These are phyloP conservation scores for Acanthoscelides obtectus DNA, from an alignment of 2,888 invertebrate species.

Conservation along the genomic window DNA sequence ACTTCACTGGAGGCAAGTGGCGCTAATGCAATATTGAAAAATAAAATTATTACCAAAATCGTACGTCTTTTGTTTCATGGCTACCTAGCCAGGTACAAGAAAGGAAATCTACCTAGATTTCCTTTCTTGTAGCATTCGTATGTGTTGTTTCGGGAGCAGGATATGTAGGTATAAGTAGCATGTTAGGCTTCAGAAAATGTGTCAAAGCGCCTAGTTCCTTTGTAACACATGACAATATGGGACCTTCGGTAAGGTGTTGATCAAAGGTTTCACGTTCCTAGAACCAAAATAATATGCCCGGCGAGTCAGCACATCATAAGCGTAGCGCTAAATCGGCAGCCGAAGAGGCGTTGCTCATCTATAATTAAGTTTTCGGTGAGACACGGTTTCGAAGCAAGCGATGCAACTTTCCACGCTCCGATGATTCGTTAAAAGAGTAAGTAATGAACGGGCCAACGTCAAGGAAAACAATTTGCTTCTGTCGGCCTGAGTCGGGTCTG, in stretches of 20 bases:
- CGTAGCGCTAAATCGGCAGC: not conserved
- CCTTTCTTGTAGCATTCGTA: no score
- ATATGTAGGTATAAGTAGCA: no score
- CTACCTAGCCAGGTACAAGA: no score
- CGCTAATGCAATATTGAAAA: no score
- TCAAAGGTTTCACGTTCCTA: not conserved
- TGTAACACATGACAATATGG: no score
- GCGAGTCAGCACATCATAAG: not conserved
- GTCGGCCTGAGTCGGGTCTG: slow-evolving; percentile 9
- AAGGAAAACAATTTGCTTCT: slow-evolving; percentile 34
- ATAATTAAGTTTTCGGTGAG: not conserved
- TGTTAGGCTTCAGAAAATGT: no score
- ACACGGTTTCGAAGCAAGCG: not conserved
- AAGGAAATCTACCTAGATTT: no score
- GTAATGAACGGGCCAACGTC: slow-evolving; percentile 34
- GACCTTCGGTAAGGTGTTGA: not conserved
- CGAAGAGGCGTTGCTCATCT: not conserved
- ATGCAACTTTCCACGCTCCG: slow-evolving; percentile 32
- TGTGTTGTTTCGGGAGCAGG: no score
- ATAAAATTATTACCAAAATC: no score
- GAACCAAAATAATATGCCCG: not conserved
- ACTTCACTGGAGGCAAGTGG: no score
- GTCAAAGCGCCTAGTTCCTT: no score
- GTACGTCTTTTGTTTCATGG: no score
- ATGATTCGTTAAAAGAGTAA: slow-evolving; percentile 40